Evolutionary conservation across 2,888 invertebrate genomes (phyloP).

Genomic region (Chrysomela aeneicollis): DNA sequence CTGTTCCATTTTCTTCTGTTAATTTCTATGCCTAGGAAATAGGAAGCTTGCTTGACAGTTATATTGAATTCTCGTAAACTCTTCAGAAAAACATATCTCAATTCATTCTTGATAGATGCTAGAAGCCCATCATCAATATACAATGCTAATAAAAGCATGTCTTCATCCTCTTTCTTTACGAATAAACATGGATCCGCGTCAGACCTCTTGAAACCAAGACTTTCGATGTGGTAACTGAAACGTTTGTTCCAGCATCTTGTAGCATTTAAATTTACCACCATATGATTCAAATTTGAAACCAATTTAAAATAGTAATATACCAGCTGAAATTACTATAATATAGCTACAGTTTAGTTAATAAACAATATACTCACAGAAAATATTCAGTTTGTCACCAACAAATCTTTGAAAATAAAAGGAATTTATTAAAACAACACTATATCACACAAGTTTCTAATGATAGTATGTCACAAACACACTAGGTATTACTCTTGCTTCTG

Average conservation of each 20-base stretch:
- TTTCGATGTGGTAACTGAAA: background rate
- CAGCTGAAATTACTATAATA: no score
- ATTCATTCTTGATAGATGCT: constrained; percentile 16
- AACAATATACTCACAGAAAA: no score
- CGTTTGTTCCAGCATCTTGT: background rate
- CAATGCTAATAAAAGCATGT: background rate
- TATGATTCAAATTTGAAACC: no score
- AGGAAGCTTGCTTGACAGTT: constrained; percentile 19
- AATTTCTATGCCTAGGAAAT: constrained; percentile 25
- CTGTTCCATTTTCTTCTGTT: constrained; percentile 10
- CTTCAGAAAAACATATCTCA: constrained; percentile 14
- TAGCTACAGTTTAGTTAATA: no score
- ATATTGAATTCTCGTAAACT: constrained; percentile 22
- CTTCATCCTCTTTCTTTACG: background rate
- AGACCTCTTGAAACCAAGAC: background rate
- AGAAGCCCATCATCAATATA: constrained; percentile 10
- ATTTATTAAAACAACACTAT: no score
- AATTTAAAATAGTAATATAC: no score
- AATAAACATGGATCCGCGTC: constrained; percentile 1
- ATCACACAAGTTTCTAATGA: no score
- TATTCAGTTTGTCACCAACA: no score
- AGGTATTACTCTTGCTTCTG: no score
- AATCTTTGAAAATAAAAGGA: no score
- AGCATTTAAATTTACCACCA: no score
- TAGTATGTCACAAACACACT: no score